Evolutionary conservation across 2,888 invertebrate genomes (phyloP), one percentile per base, ranked within the genome.

Genomic region (Palloptera scutellata): DNA sequence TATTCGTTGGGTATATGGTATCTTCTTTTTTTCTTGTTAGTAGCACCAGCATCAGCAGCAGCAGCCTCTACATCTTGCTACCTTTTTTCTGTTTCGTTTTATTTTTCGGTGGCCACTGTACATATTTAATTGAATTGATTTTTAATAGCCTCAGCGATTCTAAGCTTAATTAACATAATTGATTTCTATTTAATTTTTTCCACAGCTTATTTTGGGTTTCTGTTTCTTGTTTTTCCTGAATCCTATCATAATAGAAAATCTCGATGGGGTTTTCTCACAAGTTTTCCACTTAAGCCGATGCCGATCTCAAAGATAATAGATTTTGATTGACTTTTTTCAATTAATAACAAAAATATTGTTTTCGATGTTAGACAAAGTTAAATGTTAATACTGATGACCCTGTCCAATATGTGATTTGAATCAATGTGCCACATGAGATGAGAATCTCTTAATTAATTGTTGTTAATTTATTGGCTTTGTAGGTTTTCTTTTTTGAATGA

Each of bases 61-160:
- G n/a, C 17, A 20, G 3, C n/a, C 9, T 17, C 53, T 17, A 11
- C 17, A 8, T 1, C 20, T 19, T 53, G 11, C n/a, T 53, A 19
- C n/a, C 53, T 53, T 11, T 72, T 69, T 40, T 57, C 62, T 67
- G 54, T 67, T 64, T 48, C 19, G 42, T 60, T 52, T 61, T 30
- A 4, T 30, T 30, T 30, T 30, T 30, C 30, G 2, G 30, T 6
- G 30, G 30, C 30, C 30, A 54, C 5, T 42, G 51, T 58, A 48
- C 58, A 74, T 69, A 71, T 77, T 79, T 80, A 81, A 81, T 78
- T 80, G 80, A 79, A 81, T 75, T 74, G 80, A 77, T 76, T 72
- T 70, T 68, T 68, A 70, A 70, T 68, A 66, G 66, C 68, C 68
- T 70, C 68, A 51, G 42, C 42, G 40, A 40, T 30, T 30, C 53